Base-by-base conservation (phyloP, 2,888 invertebrate genomes). In the Laothoe populi region DNA sequence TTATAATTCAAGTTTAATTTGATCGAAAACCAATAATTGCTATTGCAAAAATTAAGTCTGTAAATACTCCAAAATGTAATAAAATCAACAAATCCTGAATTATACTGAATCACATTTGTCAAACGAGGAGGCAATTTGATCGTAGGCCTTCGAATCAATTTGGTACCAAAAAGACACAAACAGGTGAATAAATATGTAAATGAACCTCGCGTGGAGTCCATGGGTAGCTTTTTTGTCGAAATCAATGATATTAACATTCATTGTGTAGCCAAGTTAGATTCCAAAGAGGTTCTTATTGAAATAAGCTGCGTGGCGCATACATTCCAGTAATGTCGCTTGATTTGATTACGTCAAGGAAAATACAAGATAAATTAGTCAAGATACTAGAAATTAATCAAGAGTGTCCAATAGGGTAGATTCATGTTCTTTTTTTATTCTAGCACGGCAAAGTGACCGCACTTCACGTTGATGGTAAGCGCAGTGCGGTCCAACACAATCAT, bases 171-270 rank as follows among this genome's bases (percentile, higher is more conserved):
- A 53, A 35, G 11, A 31, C 16, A 53, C 31, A 53, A 53, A 53
- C 53, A 53, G 53, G 19, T 53, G 5, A 53, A 53, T 53, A 53
- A 53, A 53, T 31, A 53, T 53, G 53, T 53, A 53, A 53, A 53
- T 31, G 11, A 53, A 31, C 16, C 11, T 26, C 16, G 16, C 26
- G 26, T 16, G 44, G 44, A 45, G 19, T 21, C 24, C 13, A 16
- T n/a, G 5, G 10, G 10, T 31, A 31, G 46, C 46, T 49, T 16
- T 49, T 19, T 3, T 10, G 10, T n/a, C 26, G 16, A n/a, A 31
- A 26, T 8, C n/a, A 49, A 26, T 45, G 7, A 21, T n/a, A n/a
- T 8, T 46, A 26, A 31, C 26, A 7, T 49, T 42, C 2, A 31
- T 5, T 31, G 31, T 5, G 2, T 31, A 31, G 13, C 38, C 38